Base-by-base conservation (phyloP, 1,140 invertebrate species). In the Lepidostoma basale region DNA sequence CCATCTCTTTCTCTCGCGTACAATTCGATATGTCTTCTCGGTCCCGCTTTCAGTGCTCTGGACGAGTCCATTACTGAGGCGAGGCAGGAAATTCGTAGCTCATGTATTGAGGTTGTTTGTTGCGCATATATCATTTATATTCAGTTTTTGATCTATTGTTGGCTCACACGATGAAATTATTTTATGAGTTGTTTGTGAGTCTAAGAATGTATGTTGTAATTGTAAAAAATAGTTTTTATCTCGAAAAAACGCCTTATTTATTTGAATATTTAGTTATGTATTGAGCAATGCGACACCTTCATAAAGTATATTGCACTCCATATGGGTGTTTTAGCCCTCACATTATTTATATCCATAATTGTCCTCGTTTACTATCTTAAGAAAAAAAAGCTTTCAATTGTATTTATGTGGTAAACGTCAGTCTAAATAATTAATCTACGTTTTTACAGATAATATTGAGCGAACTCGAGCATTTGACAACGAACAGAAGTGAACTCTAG, bases 21-120 rank as follows among this genome's bases (percentile, higher is more conserved):
- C n/a, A 45, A 28, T 42, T 25, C 30, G 8, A 16, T 26, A 16
- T 47, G 14, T 22, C 42, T 26, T 62, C 70, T 67, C 67, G 20
- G 42, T 72, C 67, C 12, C 36, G 25, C 47, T n/a, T 18, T 42
- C 44, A 64, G 54, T 52, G 62, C 42, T 8, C 9, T 56, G 70
- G 70, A 66, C 70, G 70, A 72, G 70, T 72, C 67, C 63, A 72
- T 66, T 68, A 54, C 33, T 45, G 67, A 65, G 56, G 62, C 45
- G 65, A 63, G 64, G 59, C 36, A 59, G 64, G 25, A 67, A 70
- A 26, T 58, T 18, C 12, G 42, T 58, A n/a, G 64, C 28, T 45
- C 64, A 59, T 30, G 16, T 49, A 36, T 44, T 22, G 28, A 71
- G 69, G 66, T 72, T 22, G 33, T 26, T 30, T 14, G 44, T 62